A percentile compares a stretch with the other conserved stretches of the same genome.
Evolutionary conservation across 2,797 vertebrate species (phyloP).

Genomic region (Pseudochromis fuscus): DNA sequence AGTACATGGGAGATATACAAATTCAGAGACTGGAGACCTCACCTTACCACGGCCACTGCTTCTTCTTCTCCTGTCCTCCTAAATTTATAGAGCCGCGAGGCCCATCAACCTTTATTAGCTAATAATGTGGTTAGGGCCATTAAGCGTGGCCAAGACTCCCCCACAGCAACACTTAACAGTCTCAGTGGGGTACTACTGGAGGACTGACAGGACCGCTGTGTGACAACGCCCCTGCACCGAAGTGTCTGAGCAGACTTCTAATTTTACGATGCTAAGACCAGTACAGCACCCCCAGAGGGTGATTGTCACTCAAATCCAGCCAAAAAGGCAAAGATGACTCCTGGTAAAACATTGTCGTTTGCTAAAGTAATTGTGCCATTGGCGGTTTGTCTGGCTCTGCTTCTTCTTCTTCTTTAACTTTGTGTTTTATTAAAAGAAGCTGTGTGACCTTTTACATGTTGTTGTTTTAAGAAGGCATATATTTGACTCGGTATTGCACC

Average conservation of each 20-base stretch:
- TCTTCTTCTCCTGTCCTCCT: conserved; percentile 51
- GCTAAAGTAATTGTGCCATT: conserved; percentile 11
- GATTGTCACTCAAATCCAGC: conserved; percentile 41
- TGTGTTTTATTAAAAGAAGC: background rate
- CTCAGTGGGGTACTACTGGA: conserved; percentile 57
- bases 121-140: conserved; percentile 80
- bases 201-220: conserved; percentile 58
- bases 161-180: conserved; percentile 72
- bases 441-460: background rate
- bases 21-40: conserved; percentile 33
- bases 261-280: conserved; percentile 59
- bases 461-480: background rate
- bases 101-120: conserved; percentile 82
- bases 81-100: conserved; percentile 71
- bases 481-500: background rate
- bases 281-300: conserved; percentile 35
- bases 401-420: background rate
- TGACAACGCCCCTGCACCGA: conserved; percentile 53
- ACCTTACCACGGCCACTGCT: conserved; percentile 38
- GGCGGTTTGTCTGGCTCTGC: background rate
- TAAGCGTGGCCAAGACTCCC: conserved; percentile 70
- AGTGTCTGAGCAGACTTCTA: conserved; percentile 68
- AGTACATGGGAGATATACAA: conserved; percentile 26
- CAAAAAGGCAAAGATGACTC: conserved; percentile 21
- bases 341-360: conserved; percentile 14